Conservation (phyloP, 2,888 invertebrate genomes). For the Pyrrhosoma nymphula region DNA sequence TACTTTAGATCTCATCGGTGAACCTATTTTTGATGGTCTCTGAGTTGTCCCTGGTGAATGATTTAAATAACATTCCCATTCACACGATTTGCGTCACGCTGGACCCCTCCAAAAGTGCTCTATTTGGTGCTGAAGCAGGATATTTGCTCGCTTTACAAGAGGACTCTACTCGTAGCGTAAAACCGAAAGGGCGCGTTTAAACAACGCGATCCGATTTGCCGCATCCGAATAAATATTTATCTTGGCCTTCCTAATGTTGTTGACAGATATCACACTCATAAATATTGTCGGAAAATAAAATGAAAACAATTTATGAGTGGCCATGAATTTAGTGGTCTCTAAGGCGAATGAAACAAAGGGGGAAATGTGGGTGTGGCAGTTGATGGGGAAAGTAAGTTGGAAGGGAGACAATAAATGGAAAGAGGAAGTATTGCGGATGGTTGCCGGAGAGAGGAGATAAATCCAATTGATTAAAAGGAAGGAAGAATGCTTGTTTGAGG, state of each 20-base stretch:
- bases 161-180: neutral
- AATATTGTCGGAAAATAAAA: slow-evolving; percentile 15
- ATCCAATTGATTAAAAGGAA: slow-evolving; percentile 39
- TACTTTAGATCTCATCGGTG: too few relatives aligned
- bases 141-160: neutral
- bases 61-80: neutral
- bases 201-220: neutral
- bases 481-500: slow-evolving; percentile 32
- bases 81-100: neutral
- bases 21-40: too few relatives aligned
- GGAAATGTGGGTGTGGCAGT: slow-evolving; percentile 14
- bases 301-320: slow-evolving; percentile 18
- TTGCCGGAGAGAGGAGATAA: neutral
- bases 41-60: neutral
- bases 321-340: neutral
- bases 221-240: slow-evolving; percentile 19
- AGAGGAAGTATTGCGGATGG: slow-evolving; percentile 17
- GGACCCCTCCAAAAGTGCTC: neutral
- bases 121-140: neutral
- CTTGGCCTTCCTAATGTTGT: neutral
- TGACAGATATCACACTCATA: neutral
- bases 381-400: slow-evolving; percentile 11
- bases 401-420: slow-evolving; percentile 24
- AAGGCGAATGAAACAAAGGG: neutral
- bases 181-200: neutral